These are phyloP conservation scores for Pteria penguin DNA, from an alignment of 2,888 invertebrate genomes.

Conservation along the genomic window DNA sequence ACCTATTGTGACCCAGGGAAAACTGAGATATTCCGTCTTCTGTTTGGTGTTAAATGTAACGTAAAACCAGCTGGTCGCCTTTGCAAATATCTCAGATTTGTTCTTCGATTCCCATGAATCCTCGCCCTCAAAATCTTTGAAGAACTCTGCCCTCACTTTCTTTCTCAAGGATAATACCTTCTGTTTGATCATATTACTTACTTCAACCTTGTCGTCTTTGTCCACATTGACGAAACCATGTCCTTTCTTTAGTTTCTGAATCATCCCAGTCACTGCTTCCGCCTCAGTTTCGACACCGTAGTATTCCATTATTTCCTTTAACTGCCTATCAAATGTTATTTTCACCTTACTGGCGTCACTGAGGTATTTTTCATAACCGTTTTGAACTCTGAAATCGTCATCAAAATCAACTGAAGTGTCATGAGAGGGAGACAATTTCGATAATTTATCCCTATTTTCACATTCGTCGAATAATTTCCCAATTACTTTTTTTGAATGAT, in stretches of 20 bases:
- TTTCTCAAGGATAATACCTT: constrained; percentile 12
- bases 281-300: constrained; percentile 32
- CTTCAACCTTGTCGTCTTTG: constrained; percentile 25
- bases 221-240: constrained; percentile 18
- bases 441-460: not conserved
- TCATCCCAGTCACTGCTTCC: constrained; percentile 23
- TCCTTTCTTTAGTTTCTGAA: constrained; percentile 4
- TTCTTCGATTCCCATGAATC: not conserved
- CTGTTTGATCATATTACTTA: constrained; percentile 6
- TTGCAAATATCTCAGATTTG: not conserved
- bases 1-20: constrained; percentile 18
- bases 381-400: not conserved
- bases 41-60: not conserved
- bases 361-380: constrained; percentile 11
- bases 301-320: constrained; percentile 8
- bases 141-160: constrained; percentile 6
- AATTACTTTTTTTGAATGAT: constrained; percentile 15
- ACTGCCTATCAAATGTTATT: constrained; percentile 13
- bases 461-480: constrained; percentile 22
- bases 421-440: not conserved
- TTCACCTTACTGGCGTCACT: not conserved
- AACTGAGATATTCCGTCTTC: constrained; percentile 4
- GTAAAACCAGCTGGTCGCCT: constrained; percentile 21
- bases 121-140: constrained; percentile 27
- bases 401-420: not conserved